Conservation (phyloP, 1,140 invertebrate species). For the Triops cancriformis region DNA sequence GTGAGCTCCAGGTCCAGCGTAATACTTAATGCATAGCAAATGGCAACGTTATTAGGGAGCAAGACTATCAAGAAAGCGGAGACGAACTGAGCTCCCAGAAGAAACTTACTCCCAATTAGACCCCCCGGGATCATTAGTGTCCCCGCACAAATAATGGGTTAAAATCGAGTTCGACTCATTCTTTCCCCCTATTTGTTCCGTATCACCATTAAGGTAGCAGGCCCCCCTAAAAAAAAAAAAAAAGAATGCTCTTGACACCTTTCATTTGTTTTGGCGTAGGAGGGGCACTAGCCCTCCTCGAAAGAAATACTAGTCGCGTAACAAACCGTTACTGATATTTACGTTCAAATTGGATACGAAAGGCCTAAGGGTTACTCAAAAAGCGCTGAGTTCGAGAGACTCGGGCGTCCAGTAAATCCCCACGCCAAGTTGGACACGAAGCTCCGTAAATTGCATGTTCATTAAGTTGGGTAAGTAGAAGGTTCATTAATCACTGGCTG, state of each 20-base stretch:
- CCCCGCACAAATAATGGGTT: background rate
- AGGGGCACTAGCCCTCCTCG: background rate
- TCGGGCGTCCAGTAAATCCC: background rate
- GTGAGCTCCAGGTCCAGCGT: too few relatives aligned
- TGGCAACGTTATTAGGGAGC: background rate
- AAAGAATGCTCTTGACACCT: background rate
- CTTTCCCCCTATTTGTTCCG: background rate
- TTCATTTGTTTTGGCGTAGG: background rate
- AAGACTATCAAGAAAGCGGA: background rate
- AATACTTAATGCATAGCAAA: conserved; percentile 6
- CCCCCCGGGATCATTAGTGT: background rate
- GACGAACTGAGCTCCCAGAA: background rate
- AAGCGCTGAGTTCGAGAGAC: background rate
- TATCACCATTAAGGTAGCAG: background rate
- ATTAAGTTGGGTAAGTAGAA: background rate
- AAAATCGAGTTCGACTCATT: background rate
- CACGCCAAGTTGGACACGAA: background rate
- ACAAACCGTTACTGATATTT: background rate
- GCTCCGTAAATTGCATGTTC: conserved; percentile 5
- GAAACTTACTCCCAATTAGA: background rate
- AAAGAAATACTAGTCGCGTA: background rate
- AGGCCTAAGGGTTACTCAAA: background rate
- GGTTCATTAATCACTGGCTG: background rate
- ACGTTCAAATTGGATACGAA: background rate
- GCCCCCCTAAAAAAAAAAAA: background rate